A percentile compares a stretch with the other conserved stretches of the same genome.
Evolutionary conservation across 37 sponge, comb jelly and placozoan species (phyloP).

Genomic region (Beroe forskalii): DNA sequence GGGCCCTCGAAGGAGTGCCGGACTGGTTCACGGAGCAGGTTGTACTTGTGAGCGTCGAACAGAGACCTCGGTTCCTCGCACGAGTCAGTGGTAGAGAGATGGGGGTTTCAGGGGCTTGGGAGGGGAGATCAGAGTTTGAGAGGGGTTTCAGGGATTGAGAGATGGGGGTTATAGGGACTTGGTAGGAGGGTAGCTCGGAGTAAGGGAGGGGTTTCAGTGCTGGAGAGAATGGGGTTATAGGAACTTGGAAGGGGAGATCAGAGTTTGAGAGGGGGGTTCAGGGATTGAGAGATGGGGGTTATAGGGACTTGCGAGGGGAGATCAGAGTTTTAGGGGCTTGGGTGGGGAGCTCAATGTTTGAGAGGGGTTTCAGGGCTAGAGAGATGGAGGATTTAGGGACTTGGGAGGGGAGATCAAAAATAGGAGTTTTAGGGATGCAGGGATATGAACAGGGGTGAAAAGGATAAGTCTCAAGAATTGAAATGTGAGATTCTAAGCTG

Average conservation of each 20-base stretch:
- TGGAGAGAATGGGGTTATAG: not conserved
- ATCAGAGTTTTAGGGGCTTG: not conserved
- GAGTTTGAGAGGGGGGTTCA: not conserved
- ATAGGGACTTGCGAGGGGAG: no score
- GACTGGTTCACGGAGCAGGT: conserved; percentile 40
- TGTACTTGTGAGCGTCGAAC: conserved; percentile 64
- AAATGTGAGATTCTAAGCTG: not conserved
- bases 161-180: not conserved
- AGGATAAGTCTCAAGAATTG: not conserved
- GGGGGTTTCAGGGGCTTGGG: not conserved
- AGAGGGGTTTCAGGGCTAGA: no score
- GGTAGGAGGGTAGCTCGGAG: not conserved
- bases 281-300: not conserved
- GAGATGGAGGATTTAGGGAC: not conserved
- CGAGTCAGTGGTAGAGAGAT: not conserved
- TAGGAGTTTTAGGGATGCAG: not conserved
- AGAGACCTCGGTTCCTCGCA: conserved; percentile 39
- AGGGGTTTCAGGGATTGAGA: no score
- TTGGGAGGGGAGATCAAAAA: not conserved
- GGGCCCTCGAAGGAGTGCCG: not conserved
- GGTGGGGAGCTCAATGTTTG: not conserved
- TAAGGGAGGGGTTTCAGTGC: not conserved
- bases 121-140: not conserved
- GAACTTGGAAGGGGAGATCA: not conserved
- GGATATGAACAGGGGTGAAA: no score